phyloP scores from a whole-genome alignment of 2,113 vertebrate genomes.

The Pseudolaguvia tuberculata region DNA sequence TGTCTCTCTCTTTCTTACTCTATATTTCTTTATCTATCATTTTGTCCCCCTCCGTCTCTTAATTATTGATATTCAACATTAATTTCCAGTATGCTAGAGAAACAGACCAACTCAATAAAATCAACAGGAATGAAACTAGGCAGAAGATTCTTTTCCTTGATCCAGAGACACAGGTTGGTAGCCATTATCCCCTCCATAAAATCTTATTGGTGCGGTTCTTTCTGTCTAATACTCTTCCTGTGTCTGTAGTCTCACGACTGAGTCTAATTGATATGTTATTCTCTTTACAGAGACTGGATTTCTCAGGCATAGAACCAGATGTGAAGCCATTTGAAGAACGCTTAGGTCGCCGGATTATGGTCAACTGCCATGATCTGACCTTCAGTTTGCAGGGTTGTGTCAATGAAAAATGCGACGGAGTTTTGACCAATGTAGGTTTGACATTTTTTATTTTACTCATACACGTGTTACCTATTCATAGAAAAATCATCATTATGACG shows the following conservation, averaged over 20 bases:
- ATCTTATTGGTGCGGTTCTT: neutral
- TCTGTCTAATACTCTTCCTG: conserved; percentile 44
- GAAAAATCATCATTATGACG: neutral
- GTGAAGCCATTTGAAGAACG: conserved; percentile 94
- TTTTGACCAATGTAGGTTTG: conserved; percentile 78
- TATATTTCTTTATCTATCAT: neutral
- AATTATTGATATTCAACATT: conserved; percentile 9
- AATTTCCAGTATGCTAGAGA: conserved; percentile 85
- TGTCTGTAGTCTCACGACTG: conserved; percentile 39
- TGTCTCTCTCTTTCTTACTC: conserved; percentile 1
- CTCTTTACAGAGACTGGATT: conserved; percentile 81
- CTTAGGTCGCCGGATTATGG: conserved; percentile 80
- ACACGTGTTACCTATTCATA: neutral
- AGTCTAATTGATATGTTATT: neutral
- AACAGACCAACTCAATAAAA: conserved; percentile 93
- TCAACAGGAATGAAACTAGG: conserved; percentile 87
- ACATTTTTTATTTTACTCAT: neutral
- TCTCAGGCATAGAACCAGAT: conserved; percentile 92
- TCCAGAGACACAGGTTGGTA: conserved; percentile 86
- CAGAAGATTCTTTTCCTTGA: conserved; percentile 91
- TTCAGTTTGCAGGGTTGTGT: conserved; percentile 87
- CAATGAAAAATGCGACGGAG: conserved; percentile 73
- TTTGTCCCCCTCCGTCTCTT: neutral
- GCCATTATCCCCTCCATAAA: neutral
- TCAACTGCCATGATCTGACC: conserved; percentile 86